Evolutionary conservation across 2,113 vertebrate species (phyloP).

Genomic region (Octodon degus): DNA sequence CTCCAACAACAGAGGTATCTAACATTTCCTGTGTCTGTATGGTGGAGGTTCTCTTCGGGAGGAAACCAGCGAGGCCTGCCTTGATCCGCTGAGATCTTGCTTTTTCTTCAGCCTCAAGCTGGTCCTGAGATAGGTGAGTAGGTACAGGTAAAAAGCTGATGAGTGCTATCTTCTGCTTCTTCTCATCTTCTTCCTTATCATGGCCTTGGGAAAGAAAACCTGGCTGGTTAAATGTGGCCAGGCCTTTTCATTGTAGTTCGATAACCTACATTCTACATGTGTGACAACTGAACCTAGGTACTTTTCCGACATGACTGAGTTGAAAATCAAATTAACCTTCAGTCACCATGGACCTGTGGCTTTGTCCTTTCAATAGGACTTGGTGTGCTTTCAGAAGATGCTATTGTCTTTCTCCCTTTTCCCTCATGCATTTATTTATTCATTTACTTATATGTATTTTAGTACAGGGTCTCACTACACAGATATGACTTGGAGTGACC

Average conservation of each 20-base stretch:
- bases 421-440: not conserved
- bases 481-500: too few species aligned
- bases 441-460: not conserved
- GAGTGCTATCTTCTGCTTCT: too few species aligned
- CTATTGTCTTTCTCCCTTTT: not conserved
- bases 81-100: too few species aligned
- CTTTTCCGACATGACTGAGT: conserved; percentile 51
- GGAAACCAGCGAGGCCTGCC: too few species aligned
- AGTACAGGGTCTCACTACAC: not conserved
- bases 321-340: conserved; percentile 73
- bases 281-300: conserved; percentile 55
- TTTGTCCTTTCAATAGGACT: conserved; percentile 49
- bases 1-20: too few species aligned
- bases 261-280: conserved; percentile 55
- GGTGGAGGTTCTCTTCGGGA: too few species aligned
- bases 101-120: too few species aligned
- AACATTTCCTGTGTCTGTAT: too few species aligned
- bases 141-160: too few species aligned
- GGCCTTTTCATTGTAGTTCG: conserved; percentile 60
- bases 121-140: too few species aligned
- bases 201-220: conserved; percentile 69
- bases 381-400: not conserved
- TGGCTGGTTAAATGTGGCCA: conserved; percentile 51
- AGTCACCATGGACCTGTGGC: not conserved
- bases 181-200: conserved; percentile 45